phyloP scores from a whole-genome alignment of 1,140 invertebrate species.

The Adelges cooleyi region DNA sequence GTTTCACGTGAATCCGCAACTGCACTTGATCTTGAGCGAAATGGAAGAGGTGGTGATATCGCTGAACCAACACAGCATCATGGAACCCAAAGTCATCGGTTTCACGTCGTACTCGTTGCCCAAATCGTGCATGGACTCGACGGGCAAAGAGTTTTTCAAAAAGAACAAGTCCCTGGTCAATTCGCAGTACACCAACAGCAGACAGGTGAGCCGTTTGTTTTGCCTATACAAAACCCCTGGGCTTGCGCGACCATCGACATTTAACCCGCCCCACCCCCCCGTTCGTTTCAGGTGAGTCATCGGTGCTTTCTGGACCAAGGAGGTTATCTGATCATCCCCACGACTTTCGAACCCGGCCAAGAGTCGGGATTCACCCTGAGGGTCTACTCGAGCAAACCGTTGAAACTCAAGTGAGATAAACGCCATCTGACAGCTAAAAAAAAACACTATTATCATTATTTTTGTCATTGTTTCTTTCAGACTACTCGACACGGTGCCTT shows the following conservation, averaged over 20 bases:
- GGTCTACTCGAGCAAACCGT: constrained; percentile 66
- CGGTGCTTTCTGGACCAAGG: constrained; percentile 71
- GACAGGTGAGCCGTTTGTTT: constrained; percentile 76
- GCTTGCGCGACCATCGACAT: too few relatives aligned
- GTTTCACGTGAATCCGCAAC: constrained; percentile 86
- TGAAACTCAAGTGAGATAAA: constrained; percentile 59
- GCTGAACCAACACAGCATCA: constrained; percentile 78
- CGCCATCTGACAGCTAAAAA: not conserved
- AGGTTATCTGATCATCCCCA: constrained; percentile 74
- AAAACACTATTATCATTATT: not conserved
- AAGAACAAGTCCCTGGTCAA: constrained; percentile 78
- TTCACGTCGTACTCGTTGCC: constrained; percentile 76
- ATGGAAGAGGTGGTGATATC: constrained; percentile 77
- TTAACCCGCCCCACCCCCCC: not conserved
- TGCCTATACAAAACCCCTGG: too few relatives aligned
- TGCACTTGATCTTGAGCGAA: constrained; percentile 67
- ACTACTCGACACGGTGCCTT: constrained; percentile 61
- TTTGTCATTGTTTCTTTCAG: constrained; percentile 37
- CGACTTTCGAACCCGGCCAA: constrained; percentile 81
- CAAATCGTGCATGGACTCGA: constrained; percentile 54
- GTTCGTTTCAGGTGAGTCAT: constrained; percentile 41
- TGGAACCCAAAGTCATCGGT: constrained; percentile 87
- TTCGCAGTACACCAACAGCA: constrained; percentile 82
- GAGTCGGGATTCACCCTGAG: constrained; percentile 74
- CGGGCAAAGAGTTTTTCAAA: constrained; percentile 68